Conservation (phyloP, 2,113 vertebrate genomes). For the Nansenia antarctica region DNA sequence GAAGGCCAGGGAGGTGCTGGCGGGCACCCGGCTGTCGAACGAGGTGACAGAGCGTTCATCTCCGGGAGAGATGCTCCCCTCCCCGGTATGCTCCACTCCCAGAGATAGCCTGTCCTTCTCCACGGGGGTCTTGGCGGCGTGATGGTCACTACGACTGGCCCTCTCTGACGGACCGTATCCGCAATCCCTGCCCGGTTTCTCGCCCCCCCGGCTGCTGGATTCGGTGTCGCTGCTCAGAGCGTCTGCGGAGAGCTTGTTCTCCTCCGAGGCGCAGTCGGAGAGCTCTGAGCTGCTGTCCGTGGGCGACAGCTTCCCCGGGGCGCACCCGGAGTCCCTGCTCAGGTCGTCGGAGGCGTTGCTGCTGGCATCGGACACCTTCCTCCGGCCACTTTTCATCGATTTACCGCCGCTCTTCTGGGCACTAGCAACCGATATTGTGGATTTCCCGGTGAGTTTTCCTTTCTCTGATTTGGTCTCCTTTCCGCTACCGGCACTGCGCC, state of each 20-base stretch:
- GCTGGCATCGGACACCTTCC: constrained; percentile 76
- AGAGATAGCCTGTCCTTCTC: constrained; percentile 68
- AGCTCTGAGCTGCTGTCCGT: constrained; percentile 93
- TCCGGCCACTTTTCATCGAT: constrained; percentile 57
- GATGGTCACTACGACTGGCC: constrained; percentile 11
- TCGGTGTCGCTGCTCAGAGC: constrained; percentile 82
- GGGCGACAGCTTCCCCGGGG: constrained; percentile 78
- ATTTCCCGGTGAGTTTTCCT: constrained; percentile 57
- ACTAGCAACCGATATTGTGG: constrained; percentile 31
- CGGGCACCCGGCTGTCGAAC: constrained; percentile 86
- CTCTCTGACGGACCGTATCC: constrained; percentile 19
- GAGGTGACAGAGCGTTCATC: constrained; percentile 85
- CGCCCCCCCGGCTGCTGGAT: constrained; percentile 74
- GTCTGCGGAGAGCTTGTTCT: constrained; percentile 83
- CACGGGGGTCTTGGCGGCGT: constrained; percentile 43
- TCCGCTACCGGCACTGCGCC: constrained; percentile 70
- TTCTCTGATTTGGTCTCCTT: constrained; percentile 66
- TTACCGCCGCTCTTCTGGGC: constrained; percentile 33
- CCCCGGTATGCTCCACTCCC: constrained; percentile 63
- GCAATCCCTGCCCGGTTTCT: constrained; percentile 55
- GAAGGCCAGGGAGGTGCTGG: constrained; percentile 92
- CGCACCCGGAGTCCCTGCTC: constrained; percentile 75
- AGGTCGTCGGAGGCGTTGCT: constrained; percentile 69
- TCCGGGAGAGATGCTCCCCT: constrained; percentile 75
- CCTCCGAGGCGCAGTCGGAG: constrained; percentile 92